Percentiles rank a stretch among this genome's conserved stretches.
Evolutionary conservation across 53 echinoderm and acorn worm genomes (phyloP).

Genomic region (Luidia sarsii): DNA sequence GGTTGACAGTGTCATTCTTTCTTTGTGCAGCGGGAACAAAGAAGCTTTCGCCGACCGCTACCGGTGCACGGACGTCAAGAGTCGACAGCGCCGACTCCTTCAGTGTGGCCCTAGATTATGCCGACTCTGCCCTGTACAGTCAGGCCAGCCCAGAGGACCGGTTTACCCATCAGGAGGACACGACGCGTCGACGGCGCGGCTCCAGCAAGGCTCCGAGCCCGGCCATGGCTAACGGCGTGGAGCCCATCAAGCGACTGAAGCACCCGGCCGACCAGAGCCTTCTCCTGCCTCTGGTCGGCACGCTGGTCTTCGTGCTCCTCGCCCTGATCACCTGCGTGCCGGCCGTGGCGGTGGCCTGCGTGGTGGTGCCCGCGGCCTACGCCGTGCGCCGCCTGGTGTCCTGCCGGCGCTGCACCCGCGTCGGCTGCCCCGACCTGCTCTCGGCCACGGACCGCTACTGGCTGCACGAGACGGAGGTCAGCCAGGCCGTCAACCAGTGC

Average conservation of each 20-base stretch:
- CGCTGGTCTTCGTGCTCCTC: slow-evolving; percentile 48
- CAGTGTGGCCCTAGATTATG: slow-evolving; percentile 36
- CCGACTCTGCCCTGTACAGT: not conserved
- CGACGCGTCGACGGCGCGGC: not conserved
- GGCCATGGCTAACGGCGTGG: slow-evolving; percentile 28
- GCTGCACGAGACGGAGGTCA: slow-evolving; percentile 54
- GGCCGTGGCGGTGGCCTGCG: slow-evolving; percentile 3
- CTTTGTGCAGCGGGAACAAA: slow-evolving; percentile 30
- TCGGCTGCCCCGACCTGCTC: slow-evolving; percentile 48
- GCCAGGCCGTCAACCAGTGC: slow-evolving; percentile 58
- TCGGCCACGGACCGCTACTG: slow-evolving; percentile 50
- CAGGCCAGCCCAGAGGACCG: not conserved
- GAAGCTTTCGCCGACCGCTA: slow-evolving; percentile 2
- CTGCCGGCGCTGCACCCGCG: slow-evolving; percentile 42
- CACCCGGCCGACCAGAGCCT: slow-evolving; percentile 60
- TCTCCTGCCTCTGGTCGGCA: slow-evolving; percentile 42
- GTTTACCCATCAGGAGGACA: not conserved
- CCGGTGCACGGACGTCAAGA: not conserved
- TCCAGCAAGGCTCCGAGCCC: not conserved
- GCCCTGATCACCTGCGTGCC: slow-evolving; percentile 52
- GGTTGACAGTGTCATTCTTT: no score
- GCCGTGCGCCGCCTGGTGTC: slow-evolving; percentile 27
- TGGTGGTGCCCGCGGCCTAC: slow-evolving; percentile 40
- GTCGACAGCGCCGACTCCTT: slow-evolving; percentile 27
- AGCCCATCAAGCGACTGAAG: slow-evolving; percentile 60